phyloP scores from a whole-genome alignment of 1,140 invertebrate genomes.

The Tyrophagus putrescentiae region DNA sequence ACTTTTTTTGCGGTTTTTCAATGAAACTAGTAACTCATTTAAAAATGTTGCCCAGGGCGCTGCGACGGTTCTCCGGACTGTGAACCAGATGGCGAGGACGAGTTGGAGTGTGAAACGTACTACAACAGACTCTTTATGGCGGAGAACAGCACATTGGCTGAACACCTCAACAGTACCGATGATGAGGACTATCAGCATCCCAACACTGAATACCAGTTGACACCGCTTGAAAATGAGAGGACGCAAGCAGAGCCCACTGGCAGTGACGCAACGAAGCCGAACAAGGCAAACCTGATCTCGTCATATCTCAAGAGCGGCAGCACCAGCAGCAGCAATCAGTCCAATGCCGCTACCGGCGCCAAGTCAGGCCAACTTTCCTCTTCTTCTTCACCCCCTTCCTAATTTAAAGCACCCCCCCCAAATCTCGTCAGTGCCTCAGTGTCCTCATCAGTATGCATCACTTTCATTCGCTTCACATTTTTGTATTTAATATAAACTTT shows the following conservation, averaged over 20 bases:
- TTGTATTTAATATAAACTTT: too few relatives aligned
- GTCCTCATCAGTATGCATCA: too few relatives aligned
- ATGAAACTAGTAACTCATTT: background rate
- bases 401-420: background rate
- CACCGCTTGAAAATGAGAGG: background rate
- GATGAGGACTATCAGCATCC: background rate
- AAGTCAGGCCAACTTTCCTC: constrained; percentile 5
- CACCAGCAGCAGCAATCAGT: too few relatives aligned
- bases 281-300: constrained; percentile 8
- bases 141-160: background rate
- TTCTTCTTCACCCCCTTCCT: background rate
- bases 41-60: background rate
- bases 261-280: background rate
- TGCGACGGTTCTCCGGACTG: constrained; percentile 14
- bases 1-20: background rate
- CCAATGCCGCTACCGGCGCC: too few relatives aligned
- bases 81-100: constrained; percentile 7
- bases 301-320: background rate
- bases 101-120: background rate
- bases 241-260: background rate
- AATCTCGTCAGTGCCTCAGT: too few relatives aligned
- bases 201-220: background rate
- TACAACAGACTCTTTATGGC: background rate
- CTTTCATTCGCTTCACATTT: too few relatives aligned
- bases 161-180: background rate